Conservation (phyloP, 2,888 invertebrate genomes). For the Diadegma fenestrale region DNA sequence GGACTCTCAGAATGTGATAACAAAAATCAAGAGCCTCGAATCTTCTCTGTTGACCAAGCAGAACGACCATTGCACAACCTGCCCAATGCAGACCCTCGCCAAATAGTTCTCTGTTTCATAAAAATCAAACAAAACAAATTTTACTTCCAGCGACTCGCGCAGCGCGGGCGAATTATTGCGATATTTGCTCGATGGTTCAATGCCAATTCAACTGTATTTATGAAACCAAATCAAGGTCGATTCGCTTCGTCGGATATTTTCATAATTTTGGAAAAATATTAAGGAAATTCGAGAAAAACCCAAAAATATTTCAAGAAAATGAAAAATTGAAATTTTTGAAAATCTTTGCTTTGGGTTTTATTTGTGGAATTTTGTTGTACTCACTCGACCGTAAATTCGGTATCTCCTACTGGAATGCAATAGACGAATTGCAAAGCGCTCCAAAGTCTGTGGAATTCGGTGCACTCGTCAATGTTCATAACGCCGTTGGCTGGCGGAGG, state of each 20-base stretch:
- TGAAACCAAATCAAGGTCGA: not conserved
- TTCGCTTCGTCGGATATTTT: not conserved
- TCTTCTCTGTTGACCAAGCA: constrained; percentile 97
- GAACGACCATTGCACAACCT: constrained; percentile 97
- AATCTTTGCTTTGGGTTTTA: too few species aligned
- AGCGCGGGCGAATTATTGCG: not conserved
- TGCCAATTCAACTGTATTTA: not conserved
- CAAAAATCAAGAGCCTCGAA: constrained; percentile 99
- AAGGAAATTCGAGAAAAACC: too few species aligned
- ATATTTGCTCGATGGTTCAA: not conserved
- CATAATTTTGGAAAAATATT: not conserved
- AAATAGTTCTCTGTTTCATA: constrained; percentile 92
- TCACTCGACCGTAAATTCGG: constrained; percentile 98
- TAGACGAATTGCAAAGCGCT: constrained; percentile 99
- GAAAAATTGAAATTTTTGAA: too few species aligned
- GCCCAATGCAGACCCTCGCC: constrained; percentile 99
- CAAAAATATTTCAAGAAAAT: too few species aligned
- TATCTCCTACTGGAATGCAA: constrained; percentile 98
- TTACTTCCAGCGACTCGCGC: not conserved
- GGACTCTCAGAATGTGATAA: constrained; percentile 98
- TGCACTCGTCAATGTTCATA: constrained; percentile 98
- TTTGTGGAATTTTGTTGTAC: constrained; percentile 81
- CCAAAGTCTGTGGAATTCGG: constrained; percentile 98
- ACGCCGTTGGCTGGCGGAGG: constrained; percentile 96
- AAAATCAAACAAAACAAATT: constrained; percentile 34